Base-by-base conservation (phyloP, 1,140 invertebrate species). In the Drosophila miranda region DNA sequence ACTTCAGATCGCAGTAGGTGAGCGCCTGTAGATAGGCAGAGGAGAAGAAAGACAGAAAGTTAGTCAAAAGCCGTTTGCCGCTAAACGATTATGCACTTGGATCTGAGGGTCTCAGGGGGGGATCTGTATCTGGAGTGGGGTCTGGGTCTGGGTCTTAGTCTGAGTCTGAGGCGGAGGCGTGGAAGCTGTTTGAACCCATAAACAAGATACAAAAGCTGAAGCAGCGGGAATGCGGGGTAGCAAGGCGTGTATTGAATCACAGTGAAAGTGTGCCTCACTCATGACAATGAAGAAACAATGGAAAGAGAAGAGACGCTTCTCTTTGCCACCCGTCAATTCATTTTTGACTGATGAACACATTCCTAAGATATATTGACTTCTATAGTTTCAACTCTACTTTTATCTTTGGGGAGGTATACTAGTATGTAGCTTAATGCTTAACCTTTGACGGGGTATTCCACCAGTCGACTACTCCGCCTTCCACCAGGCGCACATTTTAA, bases 1-100 rank as follows among this genome's bases (percentile, higher is more conserved):
- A 98, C 91, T 99, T 98, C 26, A 99, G 92, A 92, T 99, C 98
- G 91, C 98, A 99, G 91, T 98, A 98, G 21, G 97, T 98, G 23
- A 98, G 93, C 19, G 97, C 97, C 91, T 94, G 91, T 16, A 16
- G 16, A 16, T 16, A 28, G 19, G 56, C 41, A 13, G 8, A 61
- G 59, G 61, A 56, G 42, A 58, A 61, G 45, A 58, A 75, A 64
- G 42, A 21, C 30, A 49, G 50, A 51, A 49, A 58, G 53, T 53
- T 42, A 51, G 54, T 51, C 71, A 68, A 68, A 75, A 66, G 71
- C 62, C 48, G 61, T 79, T 77, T 60, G 23, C 57, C 48, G 54
- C 75, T 69, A 86, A 78, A 63, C 79, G 81, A 81, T 86, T 84
- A 81, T 86, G 73, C 73, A 78, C 77, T 74, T 66, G 21, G 38